Conservation (phyloP, 2,797 vertebrate species). For the Tragopan temminckii region DNA sequence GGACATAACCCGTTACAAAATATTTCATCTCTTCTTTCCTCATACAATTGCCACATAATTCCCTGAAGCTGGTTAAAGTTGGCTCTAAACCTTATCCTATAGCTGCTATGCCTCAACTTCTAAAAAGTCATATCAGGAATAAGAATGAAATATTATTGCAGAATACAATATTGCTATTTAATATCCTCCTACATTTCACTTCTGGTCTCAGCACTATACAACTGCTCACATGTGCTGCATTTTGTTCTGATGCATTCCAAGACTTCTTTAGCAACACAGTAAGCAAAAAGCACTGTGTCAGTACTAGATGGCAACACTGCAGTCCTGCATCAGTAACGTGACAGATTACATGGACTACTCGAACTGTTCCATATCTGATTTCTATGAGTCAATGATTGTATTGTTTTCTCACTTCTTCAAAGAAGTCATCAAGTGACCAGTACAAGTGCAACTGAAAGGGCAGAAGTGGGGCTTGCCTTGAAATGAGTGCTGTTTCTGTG, state of each 20-base stretch:
- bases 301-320: not conserved
- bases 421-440: constrained; percentile 24
- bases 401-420: constrained; percentile 4
- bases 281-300: not conserved
- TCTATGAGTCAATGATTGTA: constrained; percentile 49
- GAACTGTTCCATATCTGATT: constrained; percentile 42
- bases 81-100: not conserved
- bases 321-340: not conserved
- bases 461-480: constrained; percentile 27
- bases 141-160: not conserved
- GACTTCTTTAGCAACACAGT: not conserved
- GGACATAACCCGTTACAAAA: not conserved
- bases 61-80: not conserved
- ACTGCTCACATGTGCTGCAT: not conserved
- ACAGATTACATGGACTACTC: not conserved
- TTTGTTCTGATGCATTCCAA: not conserved
- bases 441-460: constrained; percentile 16
- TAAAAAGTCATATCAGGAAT: not conserved
- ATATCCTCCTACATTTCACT: not conserved
- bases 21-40: not conserved
- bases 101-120: not conserved
- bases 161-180: not conserved
- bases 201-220: not conserved
- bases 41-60: not conserved
- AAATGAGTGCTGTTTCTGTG: constrained; percentile 52